These are phyloP conservation scores for Zoanthus solanderi DNA, from an alignment of 92 coral and sea anemone genomes.

Conservation along the genomic window DNA sequence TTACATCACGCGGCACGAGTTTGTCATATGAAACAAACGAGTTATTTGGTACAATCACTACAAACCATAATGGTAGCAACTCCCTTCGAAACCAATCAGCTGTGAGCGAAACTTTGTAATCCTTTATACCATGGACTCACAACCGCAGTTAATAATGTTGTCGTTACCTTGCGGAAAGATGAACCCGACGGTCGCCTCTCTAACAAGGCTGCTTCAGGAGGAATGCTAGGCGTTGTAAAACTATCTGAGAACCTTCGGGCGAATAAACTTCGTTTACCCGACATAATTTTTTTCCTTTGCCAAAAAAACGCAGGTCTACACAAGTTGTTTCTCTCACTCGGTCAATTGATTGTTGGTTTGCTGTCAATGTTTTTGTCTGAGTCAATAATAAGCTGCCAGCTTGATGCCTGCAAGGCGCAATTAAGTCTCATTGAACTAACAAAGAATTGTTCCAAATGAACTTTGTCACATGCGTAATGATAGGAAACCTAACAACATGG, in stretches of 20 bases:
- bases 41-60: background rate
- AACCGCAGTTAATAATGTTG: background rate
- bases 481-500: background rate
- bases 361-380: conserved; percentile 7
- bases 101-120: background rate
- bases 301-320: background rate
- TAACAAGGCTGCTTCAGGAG: background rate
- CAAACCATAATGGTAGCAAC: background rate
- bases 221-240: background rate
- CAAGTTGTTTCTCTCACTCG: background rate
- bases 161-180: conserved; percentile 4
- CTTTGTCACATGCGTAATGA: background rate
- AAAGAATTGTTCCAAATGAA: background rate
- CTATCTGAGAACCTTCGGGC: conserved; percentile 48
- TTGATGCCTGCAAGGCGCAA: conserved; percentile 8
- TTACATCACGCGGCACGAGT: background rate
- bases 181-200: conserved; percentile 19
- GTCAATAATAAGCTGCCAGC: conserved; percentile 27
- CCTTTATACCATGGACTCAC: background rate
- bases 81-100: background rate
- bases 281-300: background rate
- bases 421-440: conserved; percentile 16
- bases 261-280: conserved; percentile 23
- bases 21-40: background rate
- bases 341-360: background rate